Evolutionary conservation across 2,888 invertebrate species (phyloP).

Genomic region (Nymphalis polychloros): DNA sequence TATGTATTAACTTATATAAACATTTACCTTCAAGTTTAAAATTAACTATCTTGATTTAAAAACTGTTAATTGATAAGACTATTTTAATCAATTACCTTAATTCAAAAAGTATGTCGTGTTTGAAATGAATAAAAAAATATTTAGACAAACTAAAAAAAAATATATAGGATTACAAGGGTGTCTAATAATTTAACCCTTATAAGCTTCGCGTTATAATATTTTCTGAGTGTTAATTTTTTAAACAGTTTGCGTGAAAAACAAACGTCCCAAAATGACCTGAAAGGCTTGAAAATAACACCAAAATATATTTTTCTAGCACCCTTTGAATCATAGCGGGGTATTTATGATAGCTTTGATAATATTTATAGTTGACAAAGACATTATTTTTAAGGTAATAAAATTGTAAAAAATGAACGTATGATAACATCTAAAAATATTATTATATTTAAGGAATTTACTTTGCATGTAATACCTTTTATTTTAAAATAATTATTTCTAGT

Average conservation of each 20-base stretch:
- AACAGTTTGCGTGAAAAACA: slow-evolving; percentile 32
- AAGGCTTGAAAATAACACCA: slow-evolving; percentile 3
- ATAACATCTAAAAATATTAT: background rate
- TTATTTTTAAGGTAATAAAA: background rate
- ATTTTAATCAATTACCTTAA: background rate
- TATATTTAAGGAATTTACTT: background rate
- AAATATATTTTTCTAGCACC: slow-evolving; percentile 15
- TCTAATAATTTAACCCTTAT: slow-evolving; percentile 1
- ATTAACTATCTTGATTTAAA: too few relatives aligned
- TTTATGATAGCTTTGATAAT: slow-evolving; percentile 13
- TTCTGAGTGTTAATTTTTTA: slow-evolving; percentile 20
- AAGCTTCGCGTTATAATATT: slow-evolving; percentile 19
- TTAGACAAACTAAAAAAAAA: slow-evolving; percentile 8
- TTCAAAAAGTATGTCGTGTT: background rate
- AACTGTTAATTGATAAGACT: too few relatives aligned
- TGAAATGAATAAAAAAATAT: background rate
- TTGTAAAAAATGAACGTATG: background rate
- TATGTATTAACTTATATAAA: too few relatives aligned
- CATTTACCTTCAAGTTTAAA: too few relatives aligned
- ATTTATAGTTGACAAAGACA: slow-evolving; percentile 2
- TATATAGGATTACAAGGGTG: background rate
- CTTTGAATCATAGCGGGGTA: slow-evolving; percentile 26
- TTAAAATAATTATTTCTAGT: too few relatives aligned
- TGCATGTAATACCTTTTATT: background rate
- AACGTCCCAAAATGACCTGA: slow-evolving; percentile 13